Evolutionary conservation across 2,888 invertebrate species (phyloP), one percentile per base, ranked within the genome.

Genomic region (Cryptus armator): DNA sequence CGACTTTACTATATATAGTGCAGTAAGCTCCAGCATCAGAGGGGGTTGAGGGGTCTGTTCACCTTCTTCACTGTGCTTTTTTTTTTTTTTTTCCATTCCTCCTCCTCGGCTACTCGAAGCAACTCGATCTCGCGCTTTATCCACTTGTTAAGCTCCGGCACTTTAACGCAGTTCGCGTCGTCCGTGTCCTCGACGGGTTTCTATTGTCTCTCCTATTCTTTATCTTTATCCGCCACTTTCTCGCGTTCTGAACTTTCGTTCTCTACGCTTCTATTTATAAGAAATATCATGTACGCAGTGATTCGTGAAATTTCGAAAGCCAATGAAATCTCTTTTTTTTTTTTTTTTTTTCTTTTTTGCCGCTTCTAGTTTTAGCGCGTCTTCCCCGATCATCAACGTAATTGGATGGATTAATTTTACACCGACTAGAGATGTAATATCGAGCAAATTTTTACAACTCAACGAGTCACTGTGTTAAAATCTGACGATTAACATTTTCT

Each of bases 91-190:
- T 37, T 29, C 43, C 32, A 46, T 67, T 67, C 43, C 3, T n/a
- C 19, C 16, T 29, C 56, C 44, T n/a, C n/a, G 29, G 62, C 70
- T 43, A 78, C 78, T 70, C 46, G 77, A 29, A 78, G 67, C 71
- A 78, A 77, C 83, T 72, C 78, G 78, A 83, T 78, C 29, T 19
- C 83, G 62, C 46, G 74, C 59, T 78, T 78, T 78, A 74, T 75
- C 83, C 83, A 79, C 68, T 83, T 70, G 78, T 83, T 83, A 83
- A 83, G 83, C 78, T 74, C 59, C 62, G 78, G 77, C 68, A 83
- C 83, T 83, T 68, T 67, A 78, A 37, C 62, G 59, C 74, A 72
- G 51, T 51, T 62, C 59, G 24, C 66, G 24, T 44, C 59, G 12
- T 53, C 66, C 56, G 16, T 19, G 72, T 43, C 16, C 56, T 56